A percentile compares a stretch with the other conserved stretches of the same genome.
Evolutionary conservation across 2,113 vertebrate species (phyloP).

Genomic region (Podarcis raffonei): DNA sequence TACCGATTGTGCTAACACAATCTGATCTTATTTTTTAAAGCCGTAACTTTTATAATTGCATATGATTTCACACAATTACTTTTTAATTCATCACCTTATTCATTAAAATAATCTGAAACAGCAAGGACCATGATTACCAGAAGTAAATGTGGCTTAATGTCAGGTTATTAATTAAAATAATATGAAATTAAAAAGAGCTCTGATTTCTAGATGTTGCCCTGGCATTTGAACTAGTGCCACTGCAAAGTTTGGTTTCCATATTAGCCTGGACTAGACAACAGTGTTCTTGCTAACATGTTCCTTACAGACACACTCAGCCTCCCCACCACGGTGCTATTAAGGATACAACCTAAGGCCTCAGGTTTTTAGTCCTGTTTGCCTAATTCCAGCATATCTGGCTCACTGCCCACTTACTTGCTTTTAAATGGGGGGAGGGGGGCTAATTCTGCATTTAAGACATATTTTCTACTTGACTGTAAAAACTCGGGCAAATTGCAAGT

Average conservation of each 20-base stretch:
- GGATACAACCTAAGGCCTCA: neutral
- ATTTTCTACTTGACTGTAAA: conserved; percentile 55
- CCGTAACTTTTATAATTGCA: neutral
- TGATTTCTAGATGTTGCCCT: neutral
- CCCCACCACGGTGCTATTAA: neutral
- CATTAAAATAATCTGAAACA: neutral
- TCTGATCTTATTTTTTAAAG: neutral
- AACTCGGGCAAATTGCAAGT: conserved; percentile 26
- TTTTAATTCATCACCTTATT: neutral
- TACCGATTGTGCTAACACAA: too few relatives aligned
- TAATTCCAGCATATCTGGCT: neutral
- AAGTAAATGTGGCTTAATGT: too few relatives aligned
- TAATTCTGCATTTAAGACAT: conserved; percentile 32
- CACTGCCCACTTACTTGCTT: neutral
- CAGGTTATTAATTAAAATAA: too few relatives aligned
- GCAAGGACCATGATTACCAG: neutral
- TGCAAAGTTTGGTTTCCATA: neutral
- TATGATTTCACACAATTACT: neutral
- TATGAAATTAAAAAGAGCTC: too few relatives aligned
- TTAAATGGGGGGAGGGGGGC: neutral
- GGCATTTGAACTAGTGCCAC: neutral
- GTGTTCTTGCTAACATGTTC: neutral
- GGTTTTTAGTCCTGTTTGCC: neutral
- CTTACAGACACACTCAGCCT: neutral
- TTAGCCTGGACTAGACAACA: neutral